phyloP scores from a whole-genome alignment of 2,797 vertebrate genomes.

The Carduelis carduelis region DNA sequence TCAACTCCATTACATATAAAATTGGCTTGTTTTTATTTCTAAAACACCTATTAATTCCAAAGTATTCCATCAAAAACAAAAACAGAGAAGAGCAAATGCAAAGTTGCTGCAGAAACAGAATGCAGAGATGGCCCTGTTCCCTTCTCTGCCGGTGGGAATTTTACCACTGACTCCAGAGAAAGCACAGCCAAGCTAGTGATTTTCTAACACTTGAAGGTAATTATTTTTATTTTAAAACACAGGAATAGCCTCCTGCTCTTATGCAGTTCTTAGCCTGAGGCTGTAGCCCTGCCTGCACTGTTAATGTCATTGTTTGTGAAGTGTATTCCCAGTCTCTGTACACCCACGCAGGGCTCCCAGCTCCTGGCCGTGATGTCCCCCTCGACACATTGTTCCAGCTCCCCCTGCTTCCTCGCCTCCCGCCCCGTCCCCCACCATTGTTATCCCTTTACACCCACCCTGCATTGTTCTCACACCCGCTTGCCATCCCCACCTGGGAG shows the following conservation, averaged over 20 bases:
- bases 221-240: slow-evolving; percentile 13
- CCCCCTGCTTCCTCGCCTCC: slow-evolving; percentile 14
- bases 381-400: slow-evolving; percentile 53
- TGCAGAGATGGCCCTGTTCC: not conserved
- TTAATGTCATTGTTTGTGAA: slow-evolving; percentile 65
- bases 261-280: slow-evolving; percentile 7
- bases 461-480: slow-evolving; percentile 48
- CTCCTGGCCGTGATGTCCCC: slow-evolving; percentile 45
- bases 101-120: not conserved
- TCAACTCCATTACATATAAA: not conserved
- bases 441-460: slow-evolving; percentile 56
- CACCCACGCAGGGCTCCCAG: slow-evolving; percentile 62
- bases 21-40: not conserved
- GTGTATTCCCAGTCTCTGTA: slow-evolving; percentile 58
- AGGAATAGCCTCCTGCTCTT: not conserved
- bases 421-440: not conserved
- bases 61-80: not conserved
- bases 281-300: slow-evolving; percentile 48
- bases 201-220: slow-evolving; percentile 12
- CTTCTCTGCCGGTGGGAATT: not conserved
- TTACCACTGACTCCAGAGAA: not conserved
- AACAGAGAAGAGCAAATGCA: not conserved
- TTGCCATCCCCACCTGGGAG: slow-evolving; percentile 21
- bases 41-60: not conserved
- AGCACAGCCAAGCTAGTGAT: not conserved